phyloP scores from a whole-genome alignment of 2,113 vertebrate species.

The Hippocampus comes region DNA sequence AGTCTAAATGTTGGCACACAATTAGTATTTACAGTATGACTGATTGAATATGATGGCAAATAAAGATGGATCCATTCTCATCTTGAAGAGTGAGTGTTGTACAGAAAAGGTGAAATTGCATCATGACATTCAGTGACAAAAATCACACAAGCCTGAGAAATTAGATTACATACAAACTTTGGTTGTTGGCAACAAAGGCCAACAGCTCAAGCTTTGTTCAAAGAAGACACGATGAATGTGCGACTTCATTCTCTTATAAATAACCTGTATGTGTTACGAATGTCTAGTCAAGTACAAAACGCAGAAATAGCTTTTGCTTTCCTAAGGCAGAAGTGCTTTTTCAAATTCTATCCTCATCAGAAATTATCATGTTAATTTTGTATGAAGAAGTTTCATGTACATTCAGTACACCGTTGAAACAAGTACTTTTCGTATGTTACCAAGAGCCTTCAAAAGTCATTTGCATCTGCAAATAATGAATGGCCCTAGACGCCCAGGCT shows the following conservation, averaged over 20 bases:
- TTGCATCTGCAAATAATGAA: not conserved
- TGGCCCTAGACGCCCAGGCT: not conserved
- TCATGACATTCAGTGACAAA: constrained; percentile 56
- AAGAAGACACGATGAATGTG: constrained; percentile 13
- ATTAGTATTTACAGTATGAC: constrained; percentile 39
- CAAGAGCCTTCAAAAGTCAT: constrained; percentile 13
- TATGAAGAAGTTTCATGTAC: constrained; percentile 20
- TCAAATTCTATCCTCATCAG: constrained; percentile 13
- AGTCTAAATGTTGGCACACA: constrained; percentile 47
- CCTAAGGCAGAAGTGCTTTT: constrained; percentile 70
- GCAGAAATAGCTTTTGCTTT: constrained; percentile 46
- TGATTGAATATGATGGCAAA: constrained; percentile 27
- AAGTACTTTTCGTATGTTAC: not conserved
- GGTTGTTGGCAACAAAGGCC: constrained; percentile 59
- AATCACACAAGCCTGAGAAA: constrained; percentile 62
- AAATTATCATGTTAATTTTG: constrained; percentile 4
- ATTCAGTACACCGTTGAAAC: constrained; percentile 14
- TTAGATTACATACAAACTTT: constrained; percentile 59
- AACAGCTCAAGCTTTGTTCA: constrained; percentile 41
- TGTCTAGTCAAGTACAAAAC: constrained; percentile 50
- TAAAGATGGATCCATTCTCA: constrained; percentile 4
- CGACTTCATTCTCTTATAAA: constrained; percentile 14
- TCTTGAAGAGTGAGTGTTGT: constrained; percentile 17
- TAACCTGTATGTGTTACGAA: constrained; percentile 32
- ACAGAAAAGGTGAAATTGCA: constrained; percentile 29